These are phyloP conservation scores for Discoglossus pictus DNA, from an alignment of 2,797 vertebrate genomes.

Conservation along the genomic window DNA sequence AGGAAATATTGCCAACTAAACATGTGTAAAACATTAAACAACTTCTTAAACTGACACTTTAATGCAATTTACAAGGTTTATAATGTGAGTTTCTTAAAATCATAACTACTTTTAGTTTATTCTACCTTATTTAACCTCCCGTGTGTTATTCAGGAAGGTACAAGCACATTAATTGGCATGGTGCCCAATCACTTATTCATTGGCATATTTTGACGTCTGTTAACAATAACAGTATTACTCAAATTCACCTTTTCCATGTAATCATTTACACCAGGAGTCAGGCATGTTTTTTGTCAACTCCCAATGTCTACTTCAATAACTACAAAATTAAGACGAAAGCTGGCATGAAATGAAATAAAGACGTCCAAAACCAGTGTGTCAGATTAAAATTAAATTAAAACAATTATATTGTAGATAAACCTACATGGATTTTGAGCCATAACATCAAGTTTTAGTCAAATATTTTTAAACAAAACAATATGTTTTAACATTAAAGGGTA, in stretches of 20 bases:
- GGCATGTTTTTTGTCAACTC: neutral
- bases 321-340: neutral
- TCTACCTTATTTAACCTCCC: slow-evolving; percentile 3
- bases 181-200: neutral
- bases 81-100: neutral
- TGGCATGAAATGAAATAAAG: too few species aligned
- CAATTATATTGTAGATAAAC: too few species aligned
- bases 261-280: neutral
- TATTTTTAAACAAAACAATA: too few species aligned
- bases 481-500: too few species aligned
- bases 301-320: neutral
- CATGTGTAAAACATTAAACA: too few species aligned
- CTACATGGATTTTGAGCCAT: too few species aligned
- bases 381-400: too few species aligned
- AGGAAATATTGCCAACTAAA: neutral
- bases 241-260: neutral
- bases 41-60: neutral
- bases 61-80: neutral
- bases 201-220: slow-evolving; percentile 2
- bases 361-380: too few species aligned
- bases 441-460: too few species aligned
- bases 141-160: neutral
- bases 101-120: neutral
- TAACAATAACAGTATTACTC: neutral
- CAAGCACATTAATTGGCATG: neutral